A percentile compares a stretch with the other conserved stretches of the same genome.
Evolutionary conservation across 2,888 invertebrate species (phyloP).

Genomic region (Brachyptera risi): DNA sequence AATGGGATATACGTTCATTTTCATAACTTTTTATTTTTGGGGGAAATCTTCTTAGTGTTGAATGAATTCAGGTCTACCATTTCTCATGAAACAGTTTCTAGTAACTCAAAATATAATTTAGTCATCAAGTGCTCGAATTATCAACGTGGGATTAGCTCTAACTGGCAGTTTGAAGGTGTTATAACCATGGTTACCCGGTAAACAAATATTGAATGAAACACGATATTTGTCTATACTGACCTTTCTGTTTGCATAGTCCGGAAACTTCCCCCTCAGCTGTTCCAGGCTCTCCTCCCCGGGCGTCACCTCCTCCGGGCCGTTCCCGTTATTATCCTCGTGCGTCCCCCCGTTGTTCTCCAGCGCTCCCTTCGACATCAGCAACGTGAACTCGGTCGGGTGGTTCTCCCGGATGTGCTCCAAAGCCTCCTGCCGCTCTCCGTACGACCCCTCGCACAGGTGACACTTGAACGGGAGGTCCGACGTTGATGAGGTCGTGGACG

Average conservation of each 20-base stretch:
- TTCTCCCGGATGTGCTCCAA: constrained; percentile 73
- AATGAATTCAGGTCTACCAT: no score
- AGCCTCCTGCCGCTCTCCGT: constrained; percentile 71
- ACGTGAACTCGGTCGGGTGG: constrained; percentile 74
- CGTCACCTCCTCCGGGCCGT: constrained; percentile 21
- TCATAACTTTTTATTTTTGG: no score
- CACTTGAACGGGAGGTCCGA: constrained; percentile 83
- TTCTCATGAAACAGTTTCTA: no score
- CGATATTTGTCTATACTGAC: constrained; percentile 45
- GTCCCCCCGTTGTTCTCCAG: constrained; percentile 52
- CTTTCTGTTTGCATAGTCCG: constrained; percentile 82
- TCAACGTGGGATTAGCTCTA: no score
- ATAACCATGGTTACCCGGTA: no score
- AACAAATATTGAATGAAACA: no score
- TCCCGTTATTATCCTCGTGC: constrained; percentile 32
- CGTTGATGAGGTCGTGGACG: constrained; percentile 40
- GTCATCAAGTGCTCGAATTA: no score
- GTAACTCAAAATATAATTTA: no score
- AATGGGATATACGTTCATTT: no score
- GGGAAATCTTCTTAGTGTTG: no score
- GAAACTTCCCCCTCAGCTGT: constrained; percentile 72
- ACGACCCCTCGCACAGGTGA: constrained; percentile 87
- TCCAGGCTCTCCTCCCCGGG: constrained; percentile 56
- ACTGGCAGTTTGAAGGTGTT: no score
- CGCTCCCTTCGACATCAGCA: constrained; percentile 78